These are phyloP conservation scores for Dinothrombium tinctorium DNA, from an alignment of 1,140 invertebrate genomes.

Conservation along the genomic window DNA sequence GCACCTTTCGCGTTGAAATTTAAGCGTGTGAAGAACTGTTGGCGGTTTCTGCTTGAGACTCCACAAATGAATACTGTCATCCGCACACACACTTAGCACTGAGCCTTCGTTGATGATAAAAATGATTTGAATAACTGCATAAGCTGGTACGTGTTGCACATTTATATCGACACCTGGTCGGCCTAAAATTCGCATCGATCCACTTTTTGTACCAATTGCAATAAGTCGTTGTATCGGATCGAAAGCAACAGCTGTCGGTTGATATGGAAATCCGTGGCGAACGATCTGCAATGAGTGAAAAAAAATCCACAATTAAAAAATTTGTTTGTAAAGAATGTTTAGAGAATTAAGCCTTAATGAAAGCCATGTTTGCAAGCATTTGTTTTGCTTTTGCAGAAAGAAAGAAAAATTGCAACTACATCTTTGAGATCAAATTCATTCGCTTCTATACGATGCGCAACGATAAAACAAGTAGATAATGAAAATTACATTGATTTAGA, in stretches of 20 bases:
- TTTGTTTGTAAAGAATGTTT: too few relatives aligned
- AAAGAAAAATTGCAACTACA: too few relatives aligned
- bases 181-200: slow-evolving; percentile 77
- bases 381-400: too few relatives aligned
- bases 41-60: slow-evolving; percentile 54
- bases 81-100: slow-evolving; percentile 71
- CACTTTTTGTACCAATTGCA: slow-evolving; percentile 85
- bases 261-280: slow-evolving; percentile 92
- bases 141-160: slow-evolving; percentile 52
- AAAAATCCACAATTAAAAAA: too few relatives aligned
- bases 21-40: slow-evolving; percentile 78
- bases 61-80: slow-evolving; percentile 90
- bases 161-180: slow-evolving; percentile 81
- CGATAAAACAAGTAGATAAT: too few relatives aligned
- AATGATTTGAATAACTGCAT: slow-evolving; percentile 60
- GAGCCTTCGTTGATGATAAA: slow-evolving; percentile 92
- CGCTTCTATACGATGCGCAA: too few relatives aligned
- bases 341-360: too few relatives aligned
- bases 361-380: too few relatives aligned
- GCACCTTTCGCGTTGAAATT: slow-evolving; percentile 84
- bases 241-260: slow-evolving; percentile 84
- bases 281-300: slow-evolving; percentile 55
- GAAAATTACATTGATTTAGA: too few relatives aligned
- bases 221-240: slow-evolving; percentile 90
- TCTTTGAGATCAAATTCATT: too few relatives aligned